A percentile compares a stretch with the other conserved stretches of the same genome.
phyloP scores from a whole-genome alignment of 1,140 invertebrate species.

The Metopolophium dirhodum region DNA sequence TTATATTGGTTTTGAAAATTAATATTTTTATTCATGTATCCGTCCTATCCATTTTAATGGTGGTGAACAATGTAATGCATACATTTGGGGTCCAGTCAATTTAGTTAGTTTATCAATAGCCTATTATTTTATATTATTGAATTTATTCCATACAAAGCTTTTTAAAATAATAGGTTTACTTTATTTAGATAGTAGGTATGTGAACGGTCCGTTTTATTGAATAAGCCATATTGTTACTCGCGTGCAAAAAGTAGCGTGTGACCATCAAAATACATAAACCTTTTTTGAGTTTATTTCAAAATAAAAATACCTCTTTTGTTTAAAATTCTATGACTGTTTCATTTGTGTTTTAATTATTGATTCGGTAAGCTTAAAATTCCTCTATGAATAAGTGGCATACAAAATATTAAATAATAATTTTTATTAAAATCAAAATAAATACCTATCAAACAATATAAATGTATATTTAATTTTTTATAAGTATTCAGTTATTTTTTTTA shows the following conservation, averaged over 20 bases:
- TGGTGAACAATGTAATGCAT: neutral
- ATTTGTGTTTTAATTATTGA: neutral
- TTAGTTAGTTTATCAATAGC: neutral
- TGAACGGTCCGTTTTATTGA: neutral
- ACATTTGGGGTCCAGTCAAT: neutral
- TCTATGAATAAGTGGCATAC: neutral
- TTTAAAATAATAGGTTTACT: neutral
- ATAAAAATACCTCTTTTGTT: neutral
- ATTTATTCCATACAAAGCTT: neutral
- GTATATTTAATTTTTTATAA: neutral
- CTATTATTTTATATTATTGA: neutral
- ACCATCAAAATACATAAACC: neutral
- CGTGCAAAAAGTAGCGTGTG: neutral
- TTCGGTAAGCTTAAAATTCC: neutral
- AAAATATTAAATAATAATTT: neutral
- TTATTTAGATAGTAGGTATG: neutral
- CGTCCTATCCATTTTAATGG: neutral
- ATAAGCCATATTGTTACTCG: neutral
- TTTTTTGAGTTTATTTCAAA: neutral
- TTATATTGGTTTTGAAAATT: neutral
- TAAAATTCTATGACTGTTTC: neutral
- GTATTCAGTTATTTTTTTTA: neutral
- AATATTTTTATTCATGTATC: neutral
- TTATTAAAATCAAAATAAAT: neutral
- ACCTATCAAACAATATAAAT: neutral